phyloP scores from a whole-genome alignment of 2,113 vertebrate species.

The Cryptotis parvus region DNA sequence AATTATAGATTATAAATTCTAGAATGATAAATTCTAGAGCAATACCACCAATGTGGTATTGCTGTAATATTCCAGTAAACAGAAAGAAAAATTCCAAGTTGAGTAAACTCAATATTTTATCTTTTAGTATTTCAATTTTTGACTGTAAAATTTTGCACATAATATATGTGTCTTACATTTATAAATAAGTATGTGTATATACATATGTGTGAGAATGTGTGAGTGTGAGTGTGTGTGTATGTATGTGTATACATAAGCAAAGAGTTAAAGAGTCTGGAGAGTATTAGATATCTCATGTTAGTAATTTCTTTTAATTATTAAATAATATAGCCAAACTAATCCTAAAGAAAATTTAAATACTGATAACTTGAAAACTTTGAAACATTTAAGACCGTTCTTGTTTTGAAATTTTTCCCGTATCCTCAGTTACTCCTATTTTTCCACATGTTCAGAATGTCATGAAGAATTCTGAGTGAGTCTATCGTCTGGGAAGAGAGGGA shows the following conservation, averaged over 20 bases:
- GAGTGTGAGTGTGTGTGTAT: too few species aligned
- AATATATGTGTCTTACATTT: neutral
- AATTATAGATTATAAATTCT: neutral
- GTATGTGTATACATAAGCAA: neutral
- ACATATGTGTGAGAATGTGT: too few species aligned
- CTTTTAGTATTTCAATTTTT: neutral
- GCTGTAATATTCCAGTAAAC: neutral
- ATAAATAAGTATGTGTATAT: too few species aligned
- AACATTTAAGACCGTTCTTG: too few species aligned
- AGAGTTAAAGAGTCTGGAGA: neutral
- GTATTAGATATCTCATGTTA: neutral
- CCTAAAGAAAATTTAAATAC: too few species aligned
- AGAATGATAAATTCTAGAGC: neutral
- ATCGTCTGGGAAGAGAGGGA: neutral
- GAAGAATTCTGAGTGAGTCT: neutral
- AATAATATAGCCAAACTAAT: neutral
- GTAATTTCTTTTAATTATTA: neutral
- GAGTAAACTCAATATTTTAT: neutral
- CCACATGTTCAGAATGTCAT: neutral
- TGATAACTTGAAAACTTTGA: too few species aligned
- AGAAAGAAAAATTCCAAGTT: neutral
- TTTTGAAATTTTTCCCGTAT: neutral
- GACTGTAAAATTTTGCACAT: neutral
- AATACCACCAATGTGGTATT: neutral
- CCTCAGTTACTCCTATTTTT: neutral